phyloP scores from a whole-genome alignment of 1,140 invertebrate species.

The Drosophila oshimai region DNA sequence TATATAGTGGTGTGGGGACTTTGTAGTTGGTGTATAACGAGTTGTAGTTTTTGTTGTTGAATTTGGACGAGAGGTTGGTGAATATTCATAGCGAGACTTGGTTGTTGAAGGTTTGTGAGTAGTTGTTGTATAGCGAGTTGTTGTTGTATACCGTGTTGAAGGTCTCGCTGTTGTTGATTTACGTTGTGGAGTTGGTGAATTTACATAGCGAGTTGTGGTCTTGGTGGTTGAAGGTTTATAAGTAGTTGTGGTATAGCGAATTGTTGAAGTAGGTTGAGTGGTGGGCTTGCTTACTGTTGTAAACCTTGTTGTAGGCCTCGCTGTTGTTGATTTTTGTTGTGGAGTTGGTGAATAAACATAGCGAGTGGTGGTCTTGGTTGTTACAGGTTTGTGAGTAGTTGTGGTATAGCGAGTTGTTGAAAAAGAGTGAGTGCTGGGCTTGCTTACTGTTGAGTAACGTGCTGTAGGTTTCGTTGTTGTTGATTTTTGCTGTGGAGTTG shows the following conservation, averaged over 20 bases:
- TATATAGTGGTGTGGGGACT: slow-evolving; percentile 1
- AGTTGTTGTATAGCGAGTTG: neutral
- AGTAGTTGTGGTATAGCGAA: neutral
- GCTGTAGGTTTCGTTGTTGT: neutral
- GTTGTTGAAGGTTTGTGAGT: neutral
- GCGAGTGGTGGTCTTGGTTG: neutral
- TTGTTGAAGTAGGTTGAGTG: neutral
- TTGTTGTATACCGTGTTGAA: neutral
- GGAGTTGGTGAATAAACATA: neutral
- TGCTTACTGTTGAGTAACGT: neutral
- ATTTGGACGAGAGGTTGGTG: neutral
- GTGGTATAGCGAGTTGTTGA: neutral
- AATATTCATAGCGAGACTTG: neutral
- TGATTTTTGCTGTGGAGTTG: neutral
- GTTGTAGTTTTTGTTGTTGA: neutral
- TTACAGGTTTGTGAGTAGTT: neutral
- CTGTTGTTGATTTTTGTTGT: neutral
- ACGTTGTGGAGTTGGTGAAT: neutral
- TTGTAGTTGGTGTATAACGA: neutral
- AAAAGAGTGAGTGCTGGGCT: slow-evolving; percentile 2
- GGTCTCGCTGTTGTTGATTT: neutral
- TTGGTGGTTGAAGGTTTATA: neutral
- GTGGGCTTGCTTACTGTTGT: slow-evolving; percentile 5
- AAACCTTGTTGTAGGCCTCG: neutral
- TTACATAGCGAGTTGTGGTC: neutral